A percentile compares a stretch with the other conserved stretches of the same genome.
Evolutionary conservation across 2,797 vertebrate genomes (phyloP).

Genomic region (Acipenser oxyrinchus): DNA sequence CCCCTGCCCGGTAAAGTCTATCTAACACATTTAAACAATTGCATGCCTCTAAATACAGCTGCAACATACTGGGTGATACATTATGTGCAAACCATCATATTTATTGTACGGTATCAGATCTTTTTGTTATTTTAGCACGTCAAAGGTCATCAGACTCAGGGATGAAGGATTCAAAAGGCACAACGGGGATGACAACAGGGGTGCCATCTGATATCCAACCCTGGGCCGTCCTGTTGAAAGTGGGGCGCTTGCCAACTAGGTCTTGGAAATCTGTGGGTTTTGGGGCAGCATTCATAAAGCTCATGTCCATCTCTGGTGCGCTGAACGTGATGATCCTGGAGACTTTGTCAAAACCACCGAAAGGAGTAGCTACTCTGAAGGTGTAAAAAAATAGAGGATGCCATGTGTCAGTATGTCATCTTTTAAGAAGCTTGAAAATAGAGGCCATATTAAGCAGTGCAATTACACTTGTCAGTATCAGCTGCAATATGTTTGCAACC

Average conservation of each 20-base stretch:
- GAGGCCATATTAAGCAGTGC: too few species aligned
- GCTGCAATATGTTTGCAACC: too few species aligned
- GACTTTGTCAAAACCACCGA: slow-evolving; percentile 80
- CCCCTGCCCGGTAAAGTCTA: too few species aligned
- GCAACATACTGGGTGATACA: too few species aligned
- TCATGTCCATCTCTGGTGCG: slow-evolving; percentile 58
- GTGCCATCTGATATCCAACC: slow-evolving; percentile 71
- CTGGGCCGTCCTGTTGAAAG: slow-evolving; percentile 86
- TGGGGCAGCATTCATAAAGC: slow-evolving; percentile 53
- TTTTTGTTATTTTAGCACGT: slow-evolving; percentile 30
- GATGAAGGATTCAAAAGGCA: slow-evolving; percentile 56
- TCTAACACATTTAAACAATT: too few species aligned
- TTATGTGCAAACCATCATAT: too few species aligned
- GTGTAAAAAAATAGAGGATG: slow-evolving; percentile 16
- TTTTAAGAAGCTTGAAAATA: too few species aligned
- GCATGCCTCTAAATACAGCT: too few species aligned
- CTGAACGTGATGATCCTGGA: slow-evolving; percentile 70
- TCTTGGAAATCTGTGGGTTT: slow-evolving; percentile 62
- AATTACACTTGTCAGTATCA: too few species aligned
- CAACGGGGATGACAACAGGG: slow-evolving; percentile 50
- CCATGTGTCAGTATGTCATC: too few species aligned
- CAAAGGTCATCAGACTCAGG: slow-evolving; percentile 94
- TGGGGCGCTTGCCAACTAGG: slow-evolving; percentile 60
- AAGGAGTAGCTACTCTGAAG: slow-evolving; percentile 86
- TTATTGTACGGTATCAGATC: too few species aligned